phyloP scores from a whole-genome alignment of 2,888 invertebrate species.

The Anthoptus insignis region DNA sequence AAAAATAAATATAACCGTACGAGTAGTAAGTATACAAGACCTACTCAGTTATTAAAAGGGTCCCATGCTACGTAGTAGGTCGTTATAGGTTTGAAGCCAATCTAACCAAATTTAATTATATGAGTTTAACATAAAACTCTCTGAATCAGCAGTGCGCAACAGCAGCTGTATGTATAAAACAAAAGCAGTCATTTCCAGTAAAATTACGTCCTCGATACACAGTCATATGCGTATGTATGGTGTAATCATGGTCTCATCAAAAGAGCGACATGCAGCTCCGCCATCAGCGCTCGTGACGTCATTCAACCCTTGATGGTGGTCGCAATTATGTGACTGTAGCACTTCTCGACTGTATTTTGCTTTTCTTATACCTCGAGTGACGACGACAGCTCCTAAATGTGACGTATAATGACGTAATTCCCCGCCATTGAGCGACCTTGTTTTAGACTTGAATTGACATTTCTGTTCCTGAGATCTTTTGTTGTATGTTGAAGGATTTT shows the following conservation, averaged over 20 bases:
- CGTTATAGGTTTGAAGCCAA: no score
- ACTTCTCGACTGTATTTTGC: conserved; percentile 34
- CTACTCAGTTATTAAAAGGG: no score
- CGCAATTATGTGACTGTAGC: conserved; percentile 69
- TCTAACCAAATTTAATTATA: no score
- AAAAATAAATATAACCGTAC: no score
- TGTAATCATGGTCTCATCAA: conserved; percentile 83
- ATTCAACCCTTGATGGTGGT: conserved; percentile 75
- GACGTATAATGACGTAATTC: conserved; percentile 29
- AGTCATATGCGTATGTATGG: conserved; percentile 63
- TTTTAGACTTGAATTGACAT: background rate
- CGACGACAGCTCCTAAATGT: conserved; percentile 33
- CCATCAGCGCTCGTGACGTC: conserved; percentile 75
- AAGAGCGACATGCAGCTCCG: conserved; percentile 67
- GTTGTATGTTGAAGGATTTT: no score
- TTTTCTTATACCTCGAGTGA: conserved; percentile 28
- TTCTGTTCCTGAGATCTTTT: background rate
- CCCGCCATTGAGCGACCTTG: conserved; percentile 8
- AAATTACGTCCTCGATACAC: background rate
- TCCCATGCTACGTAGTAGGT: no score
- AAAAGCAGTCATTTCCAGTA: conserved; percentile 11
- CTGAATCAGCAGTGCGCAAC: no score
- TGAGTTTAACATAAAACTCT: no score
- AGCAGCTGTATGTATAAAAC: no score
- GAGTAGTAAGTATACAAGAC: no score